These are phyloP conservation scores for Apostichopus parvimensis DNA, from an alignment of 35 echinoderm and acorn worm genomes.

Conservation along the genomic window DNA sequence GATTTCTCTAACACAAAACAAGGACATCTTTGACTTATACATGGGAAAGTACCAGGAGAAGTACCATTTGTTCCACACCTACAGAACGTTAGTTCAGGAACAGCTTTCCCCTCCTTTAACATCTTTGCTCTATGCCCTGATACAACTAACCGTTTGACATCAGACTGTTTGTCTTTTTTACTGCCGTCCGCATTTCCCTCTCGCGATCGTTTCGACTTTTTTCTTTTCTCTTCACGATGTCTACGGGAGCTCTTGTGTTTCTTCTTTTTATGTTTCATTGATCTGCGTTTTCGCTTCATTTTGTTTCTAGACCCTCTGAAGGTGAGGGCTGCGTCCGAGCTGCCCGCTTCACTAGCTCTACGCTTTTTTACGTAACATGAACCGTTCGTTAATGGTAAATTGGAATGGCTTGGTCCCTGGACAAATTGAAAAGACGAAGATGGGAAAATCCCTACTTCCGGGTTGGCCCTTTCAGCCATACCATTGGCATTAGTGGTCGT, in stretches of 20 bases:
- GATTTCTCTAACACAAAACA: slow-evolving; percentile 75
- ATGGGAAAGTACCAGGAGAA: slow-evolving; percentile 68
- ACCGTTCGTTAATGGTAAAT: slow-evolving; percentile 19
- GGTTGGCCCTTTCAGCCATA: slow-evolving; percentile 43
- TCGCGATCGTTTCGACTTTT: background rate
- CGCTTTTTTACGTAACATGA: slow-evolving; percentile 14
- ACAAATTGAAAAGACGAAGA: slow-evolving; percentile 1
- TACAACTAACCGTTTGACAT: slow-evolving; percentile 58
- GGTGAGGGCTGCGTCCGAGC: background rate
- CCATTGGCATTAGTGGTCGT: slow-evolving; percentile 38
- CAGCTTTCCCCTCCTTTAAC: slow-evolving; percentile 62
- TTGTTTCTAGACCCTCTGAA: slow-evolving; percentile 27
- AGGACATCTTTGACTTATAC: slow-evolving; percentile 77
- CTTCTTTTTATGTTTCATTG: slow-evolving; percentile 48
- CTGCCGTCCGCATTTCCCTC: background rate
- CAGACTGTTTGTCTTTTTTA: background rate
- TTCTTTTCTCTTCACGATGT: slow-evolving; percentile 40
- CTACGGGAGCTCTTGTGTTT: slow-evolving; percentile 51
- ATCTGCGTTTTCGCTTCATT: slow-evolving; percentile 46
- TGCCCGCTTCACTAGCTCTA: too few relatives aligned
- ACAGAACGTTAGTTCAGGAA: slow-evolving; percentile 63
- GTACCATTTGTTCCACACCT: slow-evolving; percentile 82
- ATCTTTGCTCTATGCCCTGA: slow-evolving; percentile 84
- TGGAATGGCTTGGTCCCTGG: slow-evolving; percentile 33
- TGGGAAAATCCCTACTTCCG: slow-evolving; percentile 52